phyloP scores from a whole-genome alignment of 2,888 invertebrate species.

The Xanthia togata region DNA sequence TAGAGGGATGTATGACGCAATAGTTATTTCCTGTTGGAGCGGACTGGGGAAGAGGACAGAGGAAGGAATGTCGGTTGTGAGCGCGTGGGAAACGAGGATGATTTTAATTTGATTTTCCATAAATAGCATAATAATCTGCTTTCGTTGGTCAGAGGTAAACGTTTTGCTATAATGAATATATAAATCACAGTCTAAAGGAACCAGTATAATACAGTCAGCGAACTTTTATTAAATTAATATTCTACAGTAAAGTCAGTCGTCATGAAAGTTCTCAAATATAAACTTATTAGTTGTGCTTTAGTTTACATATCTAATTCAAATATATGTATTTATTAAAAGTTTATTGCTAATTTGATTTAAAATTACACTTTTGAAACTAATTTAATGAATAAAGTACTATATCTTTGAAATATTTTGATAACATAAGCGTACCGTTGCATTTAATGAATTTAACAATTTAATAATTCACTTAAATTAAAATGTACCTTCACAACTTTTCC shows the following conservation, averaged over 20 bases:
- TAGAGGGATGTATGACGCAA: conserved; percentile 7
- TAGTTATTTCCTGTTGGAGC: conserved; percentile 50
- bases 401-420: neutral
- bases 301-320: neutral
- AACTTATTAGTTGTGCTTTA: neutral
- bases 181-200: no score
- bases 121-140: neutral
- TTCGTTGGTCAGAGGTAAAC: neutral
- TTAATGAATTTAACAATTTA: neutral
- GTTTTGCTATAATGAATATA: no score
- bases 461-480: neutral
- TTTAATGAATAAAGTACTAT: neutral
- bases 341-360: no score
- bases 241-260: neutral
- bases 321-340: neutral
- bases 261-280: no score
- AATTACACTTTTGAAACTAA: neutral
- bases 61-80: no score
- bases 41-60: no score
- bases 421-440: neutral
- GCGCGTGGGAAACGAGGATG: conserved; percentile 11
- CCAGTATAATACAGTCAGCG: no score
- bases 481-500: no score
- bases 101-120: conserved; percentile 37
- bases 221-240: neutral